Conservation (phyloP, 1,140 invertebrate genomes). For the Drosophila pachea region DNA sequence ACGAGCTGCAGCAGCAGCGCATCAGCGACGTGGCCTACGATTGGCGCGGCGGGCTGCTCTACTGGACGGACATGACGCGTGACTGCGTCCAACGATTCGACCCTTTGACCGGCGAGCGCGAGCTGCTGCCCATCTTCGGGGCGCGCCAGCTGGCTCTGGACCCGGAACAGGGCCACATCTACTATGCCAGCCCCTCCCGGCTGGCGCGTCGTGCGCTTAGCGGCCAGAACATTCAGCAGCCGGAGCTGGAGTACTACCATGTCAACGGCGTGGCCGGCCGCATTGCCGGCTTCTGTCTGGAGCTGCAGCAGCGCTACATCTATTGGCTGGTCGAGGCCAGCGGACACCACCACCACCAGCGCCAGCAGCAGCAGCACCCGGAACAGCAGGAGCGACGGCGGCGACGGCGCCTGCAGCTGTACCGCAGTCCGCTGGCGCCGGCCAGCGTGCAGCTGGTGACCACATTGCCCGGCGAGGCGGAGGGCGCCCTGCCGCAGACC, state of each 20-base stretch:
- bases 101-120: slow-evolving; percentile 45
- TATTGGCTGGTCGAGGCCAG: slow-evolving; percentile 86
- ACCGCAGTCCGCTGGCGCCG: slow-evolving; percentile 16
- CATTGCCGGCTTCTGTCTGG: slow-evolving; percentile 90
- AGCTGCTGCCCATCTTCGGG: slow-evolving; percentile 62
- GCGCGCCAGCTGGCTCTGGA: slow-evolving; percentile 89
- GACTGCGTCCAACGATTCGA: slow-evolving; percentile 61
- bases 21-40: slow-evolving; percentile 91
- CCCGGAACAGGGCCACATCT: slow-evolving; percentile 88
- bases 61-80: slow-evolving; percentile 84
- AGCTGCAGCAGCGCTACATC: slow-evolving; percentile 85
- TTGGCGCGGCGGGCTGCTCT: slow-evolving; percentile 92
- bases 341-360: neutral
- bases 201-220: slow-evolving; percentile 89
- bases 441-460: slow-evolving; percentile 23
- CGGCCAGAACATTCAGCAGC: slow-evolving; percentile 80
- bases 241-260: slow-evolving; percentile 55
- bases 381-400: neutral
- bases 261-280: slow-evolving; percentile 48
- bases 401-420: slow-evolving; percentile 81
- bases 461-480: neutral
- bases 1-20: slow-evolving; percentile 39
- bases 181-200: slow-evolving; percentile 91
- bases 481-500: slow-evolving; percentile 34
- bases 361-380: slow-evolving; percentile 81